These are phyloP conservation scores for Chunga burmeisteri DNA, from an alignment of 2,113 vertebrate species.

Conservation along the genomic window DNA sequence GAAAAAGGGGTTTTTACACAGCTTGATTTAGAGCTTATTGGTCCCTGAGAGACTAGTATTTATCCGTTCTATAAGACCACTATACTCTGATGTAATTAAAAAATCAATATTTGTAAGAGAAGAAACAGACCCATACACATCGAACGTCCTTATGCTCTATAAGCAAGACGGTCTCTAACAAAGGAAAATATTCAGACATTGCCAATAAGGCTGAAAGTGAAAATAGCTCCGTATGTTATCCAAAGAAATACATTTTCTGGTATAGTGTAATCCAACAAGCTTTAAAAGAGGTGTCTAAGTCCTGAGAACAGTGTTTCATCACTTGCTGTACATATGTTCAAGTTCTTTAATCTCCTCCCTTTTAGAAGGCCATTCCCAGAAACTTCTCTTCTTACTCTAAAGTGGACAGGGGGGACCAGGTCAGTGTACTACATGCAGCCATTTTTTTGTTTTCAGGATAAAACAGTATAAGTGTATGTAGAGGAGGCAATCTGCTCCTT, in stretches of 20 bases:
- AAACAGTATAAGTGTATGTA: background rate
- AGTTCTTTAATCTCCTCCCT: background rate
- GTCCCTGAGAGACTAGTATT: background rate
- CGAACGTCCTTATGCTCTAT: background rate
- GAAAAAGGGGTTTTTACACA: background rate
- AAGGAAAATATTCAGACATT: background rate
- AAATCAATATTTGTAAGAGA: background rate
- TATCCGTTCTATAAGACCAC: background rate
- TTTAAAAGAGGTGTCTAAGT: background rate
- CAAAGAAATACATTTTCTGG: background rate
- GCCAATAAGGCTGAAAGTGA: background rate
- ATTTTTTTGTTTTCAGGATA: background rate
- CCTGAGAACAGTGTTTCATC: background rate
- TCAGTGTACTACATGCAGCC: background rate
- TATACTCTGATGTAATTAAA: background rate
- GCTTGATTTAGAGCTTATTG: background rate
- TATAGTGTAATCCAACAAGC: background rate
- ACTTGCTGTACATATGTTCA: background rate
- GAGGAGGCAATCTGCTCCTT: background rate
- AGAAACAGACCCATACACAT: background rate
- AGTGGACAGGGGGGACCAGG: background rate
- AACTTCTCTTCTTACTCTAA: background rate
- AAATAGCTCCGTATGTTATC: background rate
- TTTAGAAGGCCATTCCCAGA: background rate
- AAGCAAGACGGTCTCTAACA: background rate